These are phyloP conservation scores for Lepus timidus DNA, from an alignment of 2,113 vertebrate genomes.

Conservation along the genomic window DNA sequence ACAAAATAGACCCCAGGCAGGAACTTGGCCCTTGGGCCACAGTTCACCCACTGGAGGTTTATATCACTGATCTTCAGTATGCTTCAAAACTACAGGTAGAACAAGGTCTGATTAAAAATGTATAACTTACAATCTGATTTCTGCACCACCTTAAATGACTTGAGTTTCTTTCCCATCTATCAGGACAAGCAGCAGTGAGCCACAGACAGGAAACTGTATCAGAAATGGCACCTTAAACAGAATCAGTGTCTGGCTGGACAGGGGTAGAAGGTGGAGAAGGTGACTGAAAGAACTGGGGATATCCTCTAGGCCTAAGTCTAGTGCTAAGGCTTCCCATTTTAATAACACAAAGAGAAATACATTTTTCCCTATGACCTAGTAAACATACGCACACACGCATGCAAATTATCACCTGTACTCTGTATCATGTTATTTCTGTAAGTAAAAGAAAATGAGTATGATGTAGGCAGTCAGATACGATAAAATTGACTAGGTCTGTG, in stretches of 20 bases:
- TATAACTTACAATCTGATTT: not conserved
- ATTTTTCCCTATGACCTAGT: not conserved
- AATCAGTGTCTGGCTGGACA: not conserved
- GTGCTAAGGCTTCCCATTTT: not conserved
- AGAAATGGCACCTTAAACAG: not conserved
- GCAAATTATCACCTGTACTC: not conserved
- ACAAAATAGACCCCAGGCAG: not conserved
- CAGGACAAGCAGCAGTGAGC: not conserved
- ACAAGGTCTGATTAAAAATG: not conserved
- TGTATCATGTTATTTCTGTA: not conserved
- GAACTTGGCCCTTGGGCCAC: not conserved
- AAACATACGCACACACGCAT: not conserved
- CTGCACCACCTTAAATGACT: not conserved
- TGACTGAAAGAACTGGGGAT: not conserved
- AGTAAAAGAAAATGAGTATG: constrained; percentile 26
- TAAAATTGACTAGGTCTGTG: too few relatives aligned
- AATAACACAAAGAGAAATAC: constrained; percentile 2
- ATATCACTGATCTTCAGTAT: not conserved
- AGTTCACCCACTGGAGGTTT: not conserved
- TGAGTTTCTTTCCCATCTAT: constrained; percentile 15
- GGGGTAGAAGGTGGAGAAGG: not conserved
- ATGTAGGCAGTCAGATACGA: too few relatives aligned
- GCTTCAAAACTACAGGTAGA: not conserved
- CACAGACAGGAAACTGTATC: not conserved
- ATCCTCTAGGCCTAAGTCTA: not conserved